A percentile compares a stretch with the other conserved stretches of the same genome.
phyloP scores from a whole-genome alignment of 2,888 invertebrate genomes.

The Lasioglossum oenotherae region DNA sequence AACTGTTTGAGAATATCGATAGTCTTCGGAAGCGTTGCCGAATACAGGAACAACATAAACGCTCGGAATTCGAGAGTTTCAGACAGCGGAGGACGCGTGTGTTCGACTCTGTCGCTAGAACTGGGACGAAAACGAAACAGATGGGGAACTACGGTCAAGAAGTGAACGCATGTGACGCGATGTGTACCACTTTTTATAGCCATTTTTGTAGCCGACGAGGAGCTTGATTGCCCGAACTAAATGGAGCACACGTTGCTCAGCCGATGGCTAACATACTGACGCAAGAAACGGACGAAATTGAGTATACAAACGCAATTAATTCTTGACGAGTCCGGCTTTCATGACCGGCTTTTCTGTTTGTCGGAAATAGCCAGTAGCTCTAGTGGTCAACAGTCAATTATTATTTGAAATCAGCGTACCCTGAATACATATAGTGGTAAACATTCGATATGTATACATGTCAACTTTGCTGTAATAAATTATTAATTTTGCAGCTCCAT shows the following conservation, averaged over 20 bases:
- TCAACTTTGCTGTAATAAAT: background rate
- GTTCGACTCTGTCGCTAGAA: background rate
- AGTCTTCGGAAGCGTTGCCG: background rate
- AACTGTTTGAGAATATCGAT: background rate
- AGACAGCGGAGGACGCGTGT: background rate
- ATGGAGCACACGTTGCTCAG: background rate
- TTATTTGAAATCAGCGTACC: background rate
- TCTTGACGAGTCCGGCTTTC: background rate
- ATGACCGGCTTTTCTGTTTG: background rate
- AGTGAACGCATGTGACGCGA: background rate
- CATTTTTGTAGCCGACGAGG: constrained; percentile 1
- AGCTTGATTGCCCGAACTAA: constrained; percentile 6
- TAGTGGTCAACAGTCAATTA: background rate
- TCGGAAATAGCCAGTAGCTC: background rate
- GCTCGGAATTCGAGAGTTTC: background rate
- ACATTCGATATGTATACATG: background rate
- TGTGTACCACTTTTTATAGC: background rate
- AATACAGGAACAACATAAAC: background rate
- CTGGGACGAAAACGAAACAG: constrained; percentile 12
- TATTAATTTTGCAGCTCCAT: constrained; percentile 11
- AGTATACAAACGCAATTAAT: background rate
- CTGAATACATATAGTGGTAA: background rate
- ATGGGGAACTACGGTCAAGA: constrained; percentile 11
- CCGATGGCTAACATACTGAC: background rate
- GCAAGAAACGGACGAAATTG: background rate